A percentile compares a stretch with the other conserved stretches of the same genome.
phyloP scores from a whole-genome alignment of 1,140 invertebrate species.

The Mactra quadrangularis region DNA sequence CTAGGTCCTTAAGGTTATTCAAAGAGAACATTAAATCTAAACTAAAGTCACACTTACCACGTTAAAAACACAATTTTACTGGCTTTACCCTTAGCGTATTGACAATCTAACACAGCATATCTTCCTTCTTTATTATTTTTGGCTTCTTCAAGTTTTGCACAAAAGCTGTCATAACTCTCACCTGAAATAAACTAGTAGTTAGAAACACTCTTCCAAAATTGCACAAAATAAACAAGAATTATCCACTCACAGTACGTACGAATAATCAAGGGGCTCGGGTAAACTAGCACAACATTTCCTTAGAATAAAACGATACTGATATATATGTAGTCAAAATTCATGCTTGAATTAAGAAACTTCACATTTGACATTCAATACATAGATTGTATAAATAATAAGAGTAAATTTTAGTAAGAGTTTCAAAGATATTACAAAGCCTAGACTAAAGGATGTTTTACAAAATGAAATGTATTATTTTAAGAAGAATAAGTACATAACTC shows the following conservation, averaged over 20 bases:
- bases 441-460: too few species aligned
- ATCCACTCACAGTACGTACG: not conserved
- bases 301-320: not conserved
- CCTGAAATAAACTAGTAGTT: constrained; percentile 67
- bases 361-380: too few species aligned
- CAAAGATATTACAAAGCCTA: too few species aligned
- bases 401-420: too few species aligned
- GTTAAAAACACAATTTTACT: constrained; percentile 56
- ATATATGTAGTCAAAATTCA: not conserved
- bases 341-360: too few species aligned
- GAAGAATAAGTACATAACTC: too few species aligned
- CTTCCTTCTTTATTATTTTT: constrained; percentile 68
- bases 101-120: constrained; percentile 73
- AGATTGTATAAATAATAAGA: too few species aligned
- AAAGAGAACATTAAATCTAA: too few species aligned
- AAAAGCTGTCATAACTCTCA: constrained; percentile 73
- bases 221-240: not conserved
- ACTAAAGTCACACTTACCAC: constrained; percentile 13
- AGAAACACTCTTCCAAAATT: not conserved
- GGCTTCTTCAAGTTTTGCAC: constrained; percentile 67
- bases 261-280: not conserved
- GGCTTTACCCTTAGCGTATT: constrained; percentile 65
- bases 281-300: not conserved
- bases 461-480: too few species aligned
- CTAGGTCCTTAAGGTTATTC: too few species aligned